These are phyloP conservation scores for Aurelia sp. DNA, from an alignment of 30 jellyfish, hydroid and myxozoan genomes.

Conservation along the genomic window DNA sequence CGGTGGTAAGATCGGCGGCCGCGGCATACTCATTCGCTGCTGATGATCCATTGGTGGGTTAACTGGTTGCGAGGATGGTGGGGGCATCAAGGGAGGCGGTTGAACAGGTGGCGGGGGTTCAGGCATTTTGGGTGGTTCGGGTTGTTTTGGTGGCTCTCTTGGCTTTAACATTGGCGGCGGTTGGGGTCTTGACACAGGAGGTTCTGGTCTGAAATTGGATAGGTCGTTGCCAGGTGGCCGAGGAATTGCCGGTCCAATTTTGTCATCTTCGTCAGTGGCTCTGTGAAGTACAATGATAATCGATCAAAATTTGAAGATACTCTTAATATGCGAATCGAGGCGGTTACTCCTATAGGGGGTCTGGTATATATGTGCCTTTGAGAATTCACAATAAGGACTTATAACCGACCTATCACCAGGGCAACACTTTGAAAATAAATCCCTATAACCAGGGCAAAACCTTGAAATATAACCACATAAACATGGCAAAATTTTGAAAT, in stretches of 20 bases:
- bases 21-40: conserved; percentile 47
- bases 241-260: conserved; percentile 90
- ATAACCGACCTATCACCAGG: too few relatives aligned
- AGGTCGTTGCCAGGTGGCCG: conserved; percentile 17
- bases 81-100: conserved; percentile 71
- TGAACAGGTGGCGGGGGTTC: conserved; percentile 63
- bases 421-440: too few relatives aligned
- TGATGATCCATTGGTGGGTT: conserved; percentile 33
- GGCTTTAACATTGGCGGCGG: conserved; percentile 37
- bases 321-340: too few relatives aligned
- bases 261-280: conserved; percentile 88
- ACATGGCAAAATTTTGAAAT: too few relatives aligned
- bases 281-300: conserved; percentile 10
- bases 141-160: conserved; percentile 56
- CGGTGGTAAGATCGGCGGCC: conserved; percentile 62
- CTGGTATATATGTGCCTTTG: too few relatives aligned
- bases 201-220: background rate
- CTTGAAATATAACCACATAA: too few relatives aligned
- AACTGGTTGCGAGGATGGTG: conserved; percentile 42
- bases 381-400: too few relatives aligned
- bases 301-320: too few relatives aligned
- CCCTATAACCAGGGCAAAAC: too few relatives aligned
- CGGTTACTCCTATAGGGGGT: too few relatives aligned
- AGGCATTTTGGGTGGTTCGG: conserved; percentile 55
- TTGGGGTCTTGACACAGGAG: conserved; percentile 48